These are phyloP conservation scores for Coranthus polyacanthus DNA, from an alignment of 2,797 vertebrate species.

Conservation along the genomic window DNA sequence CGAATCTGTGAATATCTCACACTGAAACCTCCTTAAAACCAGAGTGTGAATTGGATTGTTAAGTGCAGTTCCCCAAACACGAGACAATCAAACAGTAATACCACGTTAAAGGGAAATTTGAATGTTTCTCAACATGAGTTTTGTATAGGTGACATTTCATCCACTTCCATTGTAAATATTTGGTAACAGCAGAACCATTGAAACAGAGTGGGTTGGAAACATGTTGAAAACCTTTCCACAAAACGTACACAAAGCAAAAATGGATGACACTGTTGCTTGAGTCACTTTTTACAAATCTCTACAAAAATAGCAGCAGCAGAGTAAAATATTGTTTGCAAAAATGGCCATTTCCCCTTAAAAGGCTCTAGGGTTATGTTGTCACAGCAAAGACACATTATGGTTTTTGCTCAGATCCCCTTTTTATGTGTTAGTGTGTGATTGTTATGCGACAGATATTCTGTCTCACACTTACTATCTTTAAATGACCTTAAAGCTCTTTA, in stretches of 20 bases:
- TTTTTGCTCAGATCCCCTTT: conserved; percentile 15
- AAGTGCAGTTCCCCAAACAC: background rate
- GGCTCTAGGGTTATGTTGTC: background rate
- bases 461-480: background rate
- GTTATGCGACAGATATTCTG: background rate
- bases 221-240: background rate
- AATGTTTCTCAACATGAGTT: background rate
- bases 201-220: background rate
- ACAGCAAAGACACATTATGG: no score
- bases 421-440: background rate
- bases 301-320: no score
- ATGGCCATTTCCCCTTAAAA: background rate
- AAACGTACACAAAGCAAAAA: no score
- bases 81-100: background rate
- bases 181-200: background rate
- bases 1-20: background rate
- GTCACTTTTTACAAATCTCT: no score
- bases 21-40: background rate
- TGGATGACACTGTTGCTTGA: no score
- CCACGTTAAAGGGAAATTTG: background rate
- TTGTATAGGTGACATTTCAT: background rate
- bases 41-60: background rate
- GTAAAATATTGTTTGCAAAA: conserved; percentile 6
- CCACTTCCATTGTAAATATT: background rate
- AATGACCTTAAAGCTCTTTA: background rate